A percentile compares a stretch with the other conserved stretches of the same genome.
Conservation (phyloP, 2,113 vertebrate genomes). For the Taurulus bubalis region DNA sequence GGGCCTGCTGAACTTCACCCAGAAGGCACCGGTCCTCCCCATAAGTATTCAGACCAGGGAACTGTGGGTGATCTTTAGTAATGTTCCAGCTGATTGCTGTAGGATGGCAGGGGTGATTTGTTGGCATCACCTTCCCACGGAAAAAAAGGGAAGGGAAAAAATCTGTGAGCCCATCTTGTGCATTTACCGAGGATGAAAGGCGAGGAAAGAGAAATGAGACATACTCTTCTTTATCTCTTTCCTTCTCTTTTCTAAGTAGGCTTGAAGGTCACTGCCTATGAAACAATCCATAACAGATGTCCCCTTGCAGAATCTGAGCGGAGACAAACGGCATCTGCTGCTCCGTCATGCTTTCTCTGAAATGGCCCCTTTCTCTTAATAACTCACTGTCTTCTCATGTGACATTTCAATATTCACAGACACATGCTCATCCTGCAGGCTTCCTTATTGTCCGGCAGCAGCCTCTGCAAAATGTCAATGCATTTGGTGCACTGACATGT, state of each 20-base stretch:
- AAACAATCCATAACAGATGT: conserved; percentile 84
- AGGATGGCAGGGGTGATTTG: conserved; percentile 52
- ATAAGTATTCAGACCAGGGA: conserved; percentile 54
- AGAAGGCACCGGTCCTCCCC: conserved; percentile 6
- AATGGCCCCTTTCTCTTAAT: conserved; percentile 49
- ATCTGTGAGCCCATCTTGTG: conserved; percentile 26
- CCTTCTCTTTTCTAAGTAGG: conserved; percentile 75
- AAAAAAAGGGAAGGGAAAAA: conserved; percentile 20
- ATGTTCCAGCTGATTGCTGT: conserved; percentile 62
- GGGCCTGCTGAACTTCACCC: conserved; percentile 37
- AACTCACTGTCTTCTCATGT: conserved; percentile 48
- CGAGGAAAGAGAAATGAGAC: conserved; percentile 52
- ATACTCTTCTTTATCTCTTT: conserved; percentile 60
- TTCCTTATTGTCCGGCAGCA: conserved; percentile 27
- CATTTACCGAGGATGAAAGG: conserved; percentile 50
- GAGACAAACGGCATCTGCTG: conserved; percentile 74
- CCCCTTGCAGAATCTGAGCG: conserved; percentile 78
- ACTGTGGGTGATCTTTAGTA: conserved; percentile 63
- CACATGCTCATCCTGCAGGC: conserved; percentile 44
- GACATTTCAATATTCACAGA: conserved; percentile 73
- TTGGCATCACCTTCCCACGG: conserved; percentile 38
- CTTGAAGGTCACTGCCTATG: conserved; percentile 86
- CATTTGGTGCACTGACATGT: conserved; percentile 41
- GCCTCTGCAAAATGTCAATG: conserved; percentile 60
- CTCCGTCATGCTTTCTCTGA: conserved; percentile 31